Percentiles rank a stretch among this genome's conserved stretches.
These are phyloP conservation scores for Bombyx huttoni DNA, from an alignment of 2,888 invertebrate species.

Conservation along the genomic window DNA sequence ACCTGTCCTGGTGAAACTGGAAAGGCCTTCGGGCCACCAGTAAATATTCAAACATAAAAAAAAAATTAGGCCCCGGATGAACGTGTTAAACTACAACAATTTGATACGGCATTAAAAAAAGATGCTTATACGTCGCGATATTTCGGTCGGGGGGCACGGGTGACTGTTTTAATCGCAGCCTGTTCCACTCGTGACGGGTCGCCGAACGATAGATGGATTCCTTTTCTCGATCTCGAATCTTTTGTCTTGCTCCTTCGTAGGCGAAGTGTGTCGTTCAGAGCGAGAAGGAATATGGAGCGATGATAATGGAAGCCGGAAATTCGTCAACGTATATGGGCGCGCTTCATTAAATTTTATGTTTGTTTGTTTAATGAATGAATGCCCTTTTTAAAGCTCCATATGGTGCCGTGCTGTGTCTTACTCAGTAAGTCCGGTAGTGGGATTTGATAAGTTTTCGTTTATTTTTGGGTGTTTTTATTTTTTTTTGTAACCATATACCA, in stretches of 20 bases:
- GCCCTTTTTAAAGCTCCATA: slow-evolving; percentile 59
- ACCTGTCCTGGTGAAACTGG: too few species aligned
- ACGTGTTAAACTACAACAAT: slow-evolving; percentile 52
- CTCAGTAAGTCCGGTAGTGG: not conserved
- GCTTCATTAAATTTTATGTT: slow-evolving; percentile 67
- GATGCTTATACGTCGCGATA: slow-evolving; percentile 60
- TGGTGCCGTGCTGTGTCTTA: slow-evolving; percentile 28
- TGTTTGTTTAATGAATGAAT: slow-evolving; percentile 65
- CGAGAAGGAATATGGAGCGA: slow-evolving; percentile 37
- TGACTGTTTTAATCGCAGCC: slow-evolving; percentile 49
- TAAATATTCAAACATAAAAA: too few species aligned
- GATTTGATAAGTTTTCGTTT: too few species aligned
- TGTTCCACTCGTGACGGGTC: slow-evolving; percentile 50
- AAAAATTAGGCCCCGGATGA: slow-evolving; percentile 38
- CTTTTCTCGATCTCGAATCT: slow-evolving; percentile 15
- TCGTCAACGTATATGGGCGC: slow-evolving; percentile 64
- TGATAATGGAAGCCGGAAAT: slow-evolving; percentile 62
- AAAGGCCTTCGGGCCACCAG: too few species aligned
- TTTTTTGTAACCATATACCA: too few species aligned
- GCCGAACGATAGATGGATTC: slow-evolving; percentile 48
- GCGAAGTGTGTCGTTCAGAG: slow-evolving; percentile 17
- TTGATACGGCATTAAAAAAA: slow-evolving; percentile 53
- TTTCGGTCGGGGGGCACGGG: slow-evolving; percentile 50
- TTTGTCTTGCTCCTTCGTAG: slow-evolving; percentile 19
- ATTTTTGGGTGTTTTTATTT: too few species aligned